phyloP scores from a whole-genome alignment of 2,797 vertebrate species.

The Ceryle rudis region DNA sequence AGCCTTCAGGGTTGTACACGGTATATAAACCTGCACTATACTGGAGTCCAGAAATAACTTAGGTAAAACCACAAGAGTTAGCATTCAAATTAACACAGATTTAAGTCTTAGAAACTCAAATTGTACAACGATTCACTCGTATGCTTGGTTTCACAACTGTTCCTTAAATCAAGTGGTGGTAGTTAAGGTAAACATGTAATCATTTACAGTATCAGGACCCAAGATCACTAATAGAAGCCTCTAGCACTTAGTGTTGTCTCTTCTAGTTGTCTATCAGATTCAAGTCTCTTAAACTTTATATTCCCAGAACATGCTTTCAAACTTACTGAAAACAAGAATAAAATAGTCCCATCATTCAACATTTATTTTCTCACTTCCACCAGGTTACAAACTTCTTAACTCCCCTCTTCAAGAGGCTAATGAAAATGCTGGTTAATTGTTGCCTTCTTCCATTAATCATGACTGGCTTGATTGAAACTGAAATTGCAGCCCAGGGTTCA shows the following conservation, averaged over 20 bases:
- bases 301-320: neutral
- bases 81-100: neutral
- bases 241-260: too few relatives aligned
- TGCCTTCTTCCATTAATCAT: neutral
- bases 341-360: neutral
- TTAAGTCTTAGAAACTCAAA: neutral
- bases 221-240: neutral
- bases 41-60: neutral
- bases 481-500: neutral
- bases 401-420: neutral
- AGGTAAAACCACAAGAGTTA: neutral
- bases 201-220: neutral
- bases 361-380: neutral
- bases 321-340: neutral
- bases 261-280: too few relatives aligned
- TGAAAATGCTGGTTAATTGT: neutral
- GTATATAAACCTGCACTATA: neutral
- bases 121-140: neutral
- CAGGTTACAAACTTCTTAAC: neutral
- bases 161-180: neutral
- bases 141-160: neutral
- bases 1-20: neutral
- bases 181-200: neutral
- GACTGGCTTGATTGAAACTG: neutral
- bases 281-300: neutral